Percentiles rank a stretch among this genome's conserved stretches.
Evolutionary conservation across 2,797 vertebrate genomes (phyloP).

Genomic region (Myiotriccus ornatus): DNA sequence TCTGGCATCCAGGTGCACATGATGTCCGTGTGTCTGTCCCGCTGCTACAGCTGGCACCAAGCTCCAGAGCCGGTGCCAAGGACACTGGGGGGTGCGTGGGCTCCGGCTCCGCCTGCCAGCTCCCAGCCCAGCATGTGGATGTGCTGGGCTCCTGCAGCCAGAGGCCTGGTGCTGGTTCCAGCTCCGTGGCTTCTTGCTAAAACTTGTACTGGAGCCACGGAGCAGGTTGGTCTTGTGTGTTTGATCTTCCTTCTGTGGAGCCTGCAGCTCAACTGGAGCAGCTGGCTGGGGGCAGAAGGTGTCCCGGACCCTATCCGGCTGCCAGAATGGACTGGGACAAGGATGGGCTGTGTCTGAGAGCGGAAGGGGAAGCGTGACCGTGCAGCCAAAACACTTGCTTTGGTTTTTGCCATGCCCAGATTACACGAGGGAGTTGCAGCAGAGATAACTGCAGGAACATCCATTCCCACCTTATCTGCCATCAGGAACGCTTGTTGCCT

Average conservation of each 20-base stretch:
- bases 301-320: fast-evolving
- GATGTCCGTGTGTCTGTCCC: not conserved
- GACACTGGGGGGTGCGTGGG: not conserved
- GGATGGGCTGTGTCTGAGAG: not conserved
- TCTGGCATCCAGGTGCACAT: not conserved
- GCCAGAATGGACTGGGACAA: not conserved
- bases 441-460: conserved; percentile 1
- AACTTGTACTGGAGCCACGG: conserved; percentile 26
- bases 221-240: conserved; percentile 36
- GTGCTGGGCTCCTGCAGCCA: not conserved
- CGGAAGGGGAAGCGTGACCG: fast-evolving
- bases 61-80: not conserved
- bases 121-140: not conserved
- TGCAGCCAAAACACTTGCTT: not conserved
- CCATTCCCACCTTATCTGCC: conserved; percentile 48
- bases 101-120: not conserved
- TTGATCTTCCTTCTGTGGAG: not conserved
- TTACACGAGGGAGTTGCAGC: not conserved
- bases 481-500: not conserved
- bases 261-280: not conserved
- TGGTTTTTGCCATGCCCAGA: not conserved
- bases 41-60: not conserved
- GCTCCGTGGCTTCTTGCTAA: conserved; percentile 34
- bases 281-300: not conserved
- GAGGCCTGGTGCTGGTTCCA: not conserved